Conservation (phyloP, 2,797 vertebrate genomes). For the Holocentrus rufus region DNA sequence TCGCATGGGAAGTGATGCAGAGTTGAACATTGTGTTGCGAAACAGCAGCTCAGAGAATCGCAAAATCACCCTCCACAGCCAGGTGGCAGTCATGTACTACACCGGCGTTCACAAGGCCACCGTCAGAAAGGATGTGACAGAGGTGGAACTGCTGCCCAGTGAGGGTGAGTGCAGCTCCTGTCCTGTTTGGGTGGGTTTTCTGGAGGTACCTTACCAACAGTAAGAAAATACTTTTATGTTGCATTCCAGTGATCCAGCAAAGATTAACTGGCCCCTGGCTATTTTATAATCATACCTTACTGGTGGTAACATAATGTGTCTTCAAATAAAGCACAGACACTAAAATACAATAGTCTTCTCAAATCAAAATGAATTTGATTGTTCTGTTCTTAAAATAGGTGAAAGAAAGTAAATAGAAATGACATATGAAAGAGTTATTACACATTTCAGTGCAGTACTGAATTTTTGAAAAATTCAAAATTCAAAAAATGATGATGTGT, state of each 20-base stretch:
- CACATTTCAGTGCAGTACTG: too few species aligned
- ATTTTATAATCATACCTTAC: neutral
- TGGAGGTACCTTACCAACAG: neutral
- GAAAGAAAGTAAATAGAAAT: too few species aligned
- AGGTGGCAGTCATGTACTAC: conserved; percentile 89
- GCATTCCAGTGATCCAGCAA: too few species aligned
- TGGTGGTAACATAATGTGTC: neutral
- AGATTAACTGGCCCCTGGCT: neutral
- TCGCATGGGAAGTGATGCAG: conserved; percentile 82
- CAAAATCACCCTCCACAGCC: conserved; percentile 82
- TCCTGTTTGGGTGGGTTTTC: neutral
- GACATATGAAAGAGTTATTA: too few species aligned
- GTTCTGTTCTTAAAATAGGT: too few species aligned
- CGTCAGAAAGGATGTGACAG: conserved; percentile 79
- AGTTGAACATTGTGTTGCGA: conserved; percentile 78
- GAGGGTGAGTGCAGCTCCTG: conserved; percentile 78
- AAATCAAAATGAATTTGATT: too few species aligned
- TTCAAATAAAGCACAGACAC: too few species aligned
- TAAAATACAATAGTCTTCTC: too few species aligned
- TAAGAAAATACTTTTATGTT: neutral
- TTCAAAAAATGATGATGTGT: too few species aligned
- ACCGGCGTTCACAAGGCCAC: conserved; percentile 86
- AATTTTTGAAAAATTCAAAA: too few species aligned
- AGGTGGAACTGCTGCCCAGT: conserved; percentile 78
- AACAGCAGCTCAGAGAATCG: conserved; percentile 82